phyloP scores from a whole-genome alignment of 2,888 invertebrate genomes.

The Spilarctia lutea region DNA sequence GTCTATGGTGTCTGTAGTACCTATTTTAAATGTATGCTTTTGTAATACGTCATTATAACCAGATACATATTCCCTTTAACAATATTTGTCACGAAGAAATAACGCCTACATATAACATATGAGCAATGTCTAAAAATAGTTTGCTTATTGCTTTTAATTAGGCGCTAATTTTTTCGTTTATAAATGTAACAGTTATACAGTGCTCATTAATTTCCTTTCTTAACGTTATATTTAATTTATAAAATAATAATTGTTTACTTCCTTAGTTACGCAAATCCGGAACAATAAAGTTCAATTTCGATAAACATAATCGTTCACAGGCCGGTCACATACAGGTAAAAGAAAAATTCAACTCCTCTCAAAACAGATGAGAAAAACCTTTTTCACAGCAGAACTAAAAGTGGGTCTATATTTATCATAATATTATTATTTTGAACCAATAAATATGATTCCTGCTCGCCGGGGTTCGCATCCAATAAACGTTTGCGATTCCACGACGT shows the following conservation, averaged over 20 bases:
- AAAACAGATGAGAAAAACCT: slow-evolving; percentile 4
- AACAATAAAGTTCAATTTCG: background rate
- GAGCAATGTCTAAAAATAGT: too few relatives aligned
- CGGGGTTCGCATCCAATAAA: slow-evolving; percentile 56
- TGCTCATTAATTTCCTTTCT: too few relatives aligned
- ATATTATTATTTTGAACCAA: slow-evolving; percentile 59
- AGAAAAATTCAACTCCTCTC: slow-evolving; percentile 4
- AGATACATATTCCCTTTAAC: too few relatives aligned
- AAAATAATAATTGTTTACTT: background rate
- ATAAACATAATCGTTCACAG: background rate
- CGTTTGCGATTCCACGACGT: slow-evolving; percentile 50
- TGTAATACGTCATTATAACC: too few relatives aligned
- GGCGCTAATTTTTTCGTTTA: too few relatives aligned
- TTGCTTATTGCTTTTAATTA: too few relatives aligned
- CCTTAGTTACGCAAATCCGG: background rate
- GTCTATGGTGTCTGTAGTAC: background rate
- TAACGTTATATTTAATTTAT: background rate
- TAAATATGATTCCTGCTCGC: slow-evolving; percentile 53
- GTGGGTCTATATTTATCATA: slow-evolving; percentile 40
- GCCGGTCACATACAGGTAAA: background rate
- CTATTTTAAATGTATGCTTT: background rate
- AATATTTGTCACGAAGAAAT: too few relatives aligned
- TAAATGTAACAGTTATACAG: too few relatives aligned
- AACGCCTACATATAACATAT: too few relatives aligned
- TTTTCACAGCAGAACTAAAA: slow-evolving; percentile 23